These are phyloP conservation scores for Liodrosophila aerea DNA, from an alignment of 2,888 invertebrate species.

Conservation along the genomic window DNA sequence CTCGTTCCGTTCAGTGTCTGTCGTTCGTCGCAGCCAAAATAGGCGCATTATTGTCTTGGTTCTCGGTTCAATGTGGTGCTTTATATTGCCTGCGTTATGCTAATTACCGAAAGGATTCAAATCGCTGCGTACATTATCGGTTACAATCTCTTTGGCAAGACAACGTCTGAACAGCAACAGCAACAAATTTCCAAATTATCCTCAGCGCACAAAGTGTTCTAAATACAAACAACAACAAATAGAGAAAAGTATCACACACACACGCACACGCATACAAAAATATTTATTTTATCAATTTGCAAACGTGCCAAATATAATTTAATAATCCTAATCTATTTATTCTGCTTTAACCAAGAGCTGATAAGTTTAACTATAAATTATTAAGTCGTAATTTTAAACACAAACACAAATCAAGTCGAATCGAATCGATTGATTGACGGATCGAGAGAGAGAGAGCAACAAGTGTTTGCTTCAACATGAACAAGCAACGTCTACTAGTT, in stretches of 20 bases:
- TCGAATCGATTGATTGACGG: not conserved
- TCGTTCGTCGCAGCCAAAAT: slow-evolving; percentile 53
- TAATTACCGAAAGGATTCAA: slow-evolving; percentile 80
- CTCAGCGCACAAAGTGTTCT: slow-evolving; percentile 46
- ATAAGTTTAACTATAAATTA: slow-evolving; percentile 75
- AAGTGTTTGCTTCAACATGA: slow-evolving; percentile 64
- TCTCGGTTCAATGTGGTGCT: slow-evolving; percentile 71
- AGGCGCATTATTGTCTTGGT: slow-evolving; percentile 59
- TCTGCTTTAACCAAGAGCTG: slow-evolving; percentile 69
- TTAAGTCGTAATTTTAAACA: slow-evolving; percentile 69
- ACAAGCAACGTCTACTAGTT: slow-evolving; percentile 66
- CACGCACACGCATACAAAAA: slow-evolving; percentile 20
- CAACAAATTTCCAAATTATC: slow-evolving; percentile 23
- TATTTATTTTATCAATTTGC: slow-evolving; percentile 69
- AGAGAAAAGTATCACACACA: slow-evolving; percentile 15
- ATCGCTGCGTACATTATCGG: slow-evolving; percentile 80
- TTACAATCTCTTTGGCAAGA: slow-evolving; percentile 81
- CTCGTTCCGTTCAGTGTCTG: not conserved
- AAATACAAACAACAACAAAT: slow-evolving; percentile 18
- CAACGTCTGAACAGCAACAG: slow-evolving; percentile 40
- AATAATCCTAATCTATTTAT: slow-evolving; percentile 69
- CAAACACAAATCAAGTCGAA: slow-evolving; percentile 30
- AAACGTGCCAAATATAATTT: slow-evolving; percentile 76
- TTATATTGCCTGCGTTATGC: slow-evolving; percentile 78
- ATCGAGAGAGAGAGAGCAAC: slow-evolving; percentile 10